A percentile compares a stretch with the other conserved stretches of the same genome.
phyloP scores from a whole-genome alignment of 2,113 vertebrate species.

The Petrocephalus zakoni region DNA sequence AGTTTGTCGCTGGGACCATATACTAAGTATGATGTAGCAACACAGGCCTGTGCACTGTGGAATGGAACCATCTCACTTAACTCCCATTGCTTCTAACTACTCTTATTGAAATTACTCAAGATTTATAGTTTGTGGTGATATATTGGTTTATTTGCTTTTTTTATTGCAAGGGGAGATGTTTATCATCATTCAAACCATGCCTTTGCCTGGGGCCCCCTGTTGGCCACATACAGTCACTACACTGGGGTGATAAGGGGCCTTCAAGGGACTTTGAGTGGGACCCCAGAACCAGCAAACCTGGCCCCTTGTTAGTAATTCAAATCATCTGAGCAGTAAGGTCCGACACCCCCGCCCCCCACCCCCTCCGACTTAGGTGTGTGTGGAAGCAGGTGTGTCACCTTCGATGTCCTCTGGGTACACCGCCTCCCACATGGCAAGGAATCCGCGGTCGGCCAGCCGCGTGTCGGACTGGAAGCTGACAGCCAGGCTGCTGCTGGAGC shows the following conservation, averaged over 20 bases:
- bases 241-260: background rate
- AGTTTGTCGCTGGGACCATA: background rate
- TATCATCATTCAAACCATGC: background rate
- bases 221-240: background rate
- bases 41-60: background rate
- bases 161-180: no score
- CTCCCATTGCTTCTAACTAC: no score
- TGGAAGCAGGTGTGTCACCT: constrained; percentile 47
- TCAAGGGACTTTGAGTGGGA: background rate
- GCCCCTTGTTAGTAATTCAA: constrained; percentile 10
- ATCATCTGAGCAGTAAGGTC: constrained; percentile 20
- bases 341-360: background rate
- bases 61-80: background rate
- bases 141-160: background rate
- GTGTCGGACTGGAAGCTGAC: constrained; percentile 59
- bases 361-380: no score
- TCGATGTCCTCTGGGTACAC: constrained; percentile 62
- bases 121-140: background rate
- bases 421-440: constrained; percentile 62
- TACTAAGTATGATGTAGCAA: background rate
- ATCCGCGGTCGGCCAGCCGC: constrained; percentile 57
- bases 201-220: background rate
- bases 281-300: background rate
- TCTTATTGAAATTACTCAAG: background rate
- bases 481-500: constrained; percentile 50